Percentiles rank a stretch among this genome's conserved stretches.
Evolutionary conservation across 2,888 invertebrate genomes (phyloP).

Genomic region (Tetramorium bicarinatum): DNA sequence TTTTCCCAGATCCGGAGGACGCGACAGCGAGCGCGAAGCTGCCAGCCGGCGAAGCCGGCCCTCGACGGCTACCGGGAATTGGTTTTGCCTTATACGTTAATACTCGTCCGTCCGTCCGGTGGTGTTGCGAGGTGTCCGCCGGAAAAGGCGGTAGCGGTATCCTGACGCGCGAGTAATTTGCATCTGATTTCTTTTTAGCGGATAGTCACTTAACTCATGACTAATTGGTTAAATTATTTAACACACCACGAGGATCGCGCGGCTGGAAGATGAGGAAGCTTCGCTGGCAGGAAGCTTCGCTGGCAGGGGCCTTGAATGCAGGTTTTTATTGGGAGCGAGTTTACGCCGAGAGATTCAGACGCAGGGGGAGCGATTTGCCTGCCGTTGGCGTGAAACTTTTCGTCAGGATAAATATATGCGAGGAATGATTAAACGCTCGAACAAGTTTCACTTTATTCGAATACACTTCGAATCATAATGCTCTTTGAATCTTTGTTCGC

Average conservation of each 20-base stretch:
- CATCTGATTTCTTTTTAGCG: slow-evolving; percentile 43
- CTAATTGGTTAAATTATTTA: slow-evolving; percentile 51
- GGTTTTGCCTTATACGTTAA: slow-evolving; percentile 27
- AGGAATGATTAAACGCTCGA: neutral
- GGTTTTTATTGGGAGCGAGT: slow-evolving; percentile 20
- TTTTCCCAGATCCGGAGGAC: neutral
- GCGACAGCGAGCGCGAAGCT: neutral
- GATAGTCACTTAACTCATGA: slow-evolving; percentile 40
- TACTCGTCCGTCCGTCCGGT: slow-evolving; percentile 11
- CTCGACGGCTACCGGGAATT: slow-evolving; percentile 33
- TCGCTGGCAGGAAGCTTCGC: neutral
- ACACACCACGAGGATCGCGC: slow-evolving; percentile 18
- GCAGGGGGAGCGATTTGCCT: neutral
- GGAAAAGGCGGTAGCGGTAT: slow-evolving; percentile 42
- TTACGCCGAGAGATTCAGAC: slow-evolving; percentile 25
- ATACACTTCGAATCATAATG: neutral
- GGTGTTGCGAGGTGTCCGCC: slow-evolving; percentile 18
- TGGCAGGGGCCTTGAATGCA: neutral
- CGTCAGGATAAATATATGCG: neutral
- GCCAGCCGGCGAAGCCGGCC: neutral
- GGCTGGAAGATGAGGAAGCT: neutral
- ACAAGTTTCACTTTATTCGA: neutral
- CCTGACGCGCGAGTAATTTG: slow-evolving; percentile 49
- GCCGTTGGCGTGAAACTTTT: slow-evolving; percentile 20
- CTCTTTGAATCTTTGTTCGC: neutral